Base-by-base conservation (phyloP, 2,113 vertebrate species). In the Gadus macrocephalus region DNA sequence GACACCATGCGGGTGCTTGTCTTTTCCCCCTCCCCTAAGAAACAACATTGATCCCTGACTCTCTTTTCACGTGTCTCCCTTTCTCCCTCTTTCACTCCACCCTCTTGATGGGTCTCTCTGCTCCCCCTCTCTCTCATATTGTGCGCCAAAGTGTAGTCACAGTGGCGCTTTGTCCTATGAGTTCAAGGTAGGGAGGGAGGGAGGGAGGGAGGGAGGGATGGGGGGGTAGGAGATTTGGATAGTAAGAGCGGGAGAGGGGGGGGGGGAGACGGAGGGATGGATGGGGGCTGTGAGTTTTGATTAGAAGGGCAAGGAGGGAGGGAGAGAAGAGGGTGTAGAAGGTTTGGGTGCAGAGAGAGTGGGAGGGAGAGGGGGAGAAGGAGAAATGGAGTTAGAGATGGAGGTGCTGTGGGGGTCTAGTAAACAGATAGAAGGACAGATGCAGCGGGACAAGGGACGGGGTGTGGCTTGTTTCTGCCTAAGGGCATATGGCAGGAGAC, bases 161-260 rank as follows among this genome's bases (percentile, higher is more conserved):
- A 87, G 74, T 77, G 76, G 74, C 63, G 75, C 86, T 90, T 90
- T 90, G 87, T 90, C 80, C 83, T 82, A 20, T 68, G 78, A 82
- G 78, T 9, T 49, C 65, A 68, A 67, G 65, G 70, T 68, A 69
- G 65, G 62, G 79, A 78, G 70, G 69, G 75, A 70, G 69, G 77
- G 81, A 69, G 75, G 28, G 11, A 22, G 53, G 38, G 22, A 9
- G 59, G 77, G 49, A 53, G 63, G 62, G 66, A n/a, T 27, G 53
- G 31, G 31, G 31, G 31, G 31, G 4, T 35, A 7, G 4, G 31
- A 35, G 31, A 7, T 4, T 35, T 35, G 31, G 1, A 5, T 35
- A 35, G 31, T 55, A 78, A 78, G 70, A 67, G 42, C 1, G 42
- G 42, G 42, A 56, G 66, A 28, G 53, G 11, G 53, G 12, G 22